Base-by-base conservation (phyloP, 2,888 invertebrate species). In the Hypercompe scribonia region DNA sequence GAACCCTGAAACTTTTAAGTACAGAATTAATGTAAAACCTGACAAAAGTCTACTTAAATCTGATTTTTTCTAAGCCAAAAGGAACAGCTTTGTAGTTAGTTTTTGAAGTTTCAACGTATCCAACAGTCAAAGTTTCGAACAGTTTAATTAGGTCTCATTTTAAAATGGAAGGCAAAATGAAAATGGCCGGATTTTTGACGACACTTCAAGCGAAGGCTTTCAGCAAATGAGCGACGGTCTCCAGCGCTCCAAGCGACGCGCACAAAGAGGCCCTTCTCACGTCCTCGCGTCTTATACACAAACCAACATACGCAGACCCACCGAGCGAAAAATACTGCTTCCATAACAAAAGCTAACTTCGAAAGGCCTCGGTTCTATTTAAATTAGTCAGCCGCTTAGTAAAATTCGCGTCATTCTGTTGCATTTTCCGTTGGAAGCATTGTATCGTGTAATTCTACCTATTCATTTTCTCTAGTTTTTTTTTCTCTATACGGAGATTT, bases 201-300 rank as follows among this genome's bases (percentile, higher is more conserved):
- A 90, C 91, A 90, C 91, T 92, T 90, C 88, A 91, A 83, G 84
- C 86, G 73, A 86, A 85, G 84, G 92, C 93, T 94, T 93, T 93
- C 92, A 92, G 91, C 90, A 93, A 93, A 93, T 93, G 93, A 93
- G 90, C 90, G 91, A 88, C 90, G 90, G 88, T 90, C 88, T 89
- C 87, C 85, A 84, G 79, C 83, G 81, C 84, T 85, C 79, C 77
- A 72, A 77, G 81, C 85, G 84, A 82, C 80, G 81, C 84, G 87
- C 86, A 93, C 92, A 93, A 93, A 93, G 91, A 86, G 84, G 80
- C 89, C 88, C 88, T 88, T 90, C 89, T 87, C 83, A 85, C 86
- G 87, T 89, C 82, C 88, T 85, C 87, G 80, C 78, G 82, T 86
- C 82, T 86, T 83, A 84, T 73, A 54, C 71, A 68, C 67, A 65